Conservation (phyloP, 1,140 invertebrate species). For the Trichonephila inaurata region DNA sequence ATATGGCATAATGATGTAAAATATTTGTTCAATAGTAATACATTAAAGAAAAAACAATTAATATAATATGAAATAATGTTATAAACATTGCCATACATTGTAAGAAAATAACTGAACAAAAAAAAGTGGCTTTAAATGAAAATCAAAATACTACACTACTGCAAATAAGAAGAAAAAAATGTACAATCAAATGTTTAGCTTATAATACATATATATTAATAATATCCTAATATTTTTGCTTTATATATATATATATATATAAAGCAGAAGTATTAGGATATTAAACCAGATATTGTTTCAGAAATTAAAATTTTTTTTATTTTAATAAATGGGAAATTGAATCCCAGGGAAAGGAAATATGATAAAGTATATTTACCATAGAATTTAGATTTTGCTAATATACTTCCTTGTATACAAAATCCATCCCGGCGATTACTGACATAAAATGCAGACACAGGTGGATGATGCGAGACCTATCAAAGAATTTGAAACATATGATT, state of each 20-base stretch:
- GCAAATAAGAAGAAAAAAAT: not conserved
- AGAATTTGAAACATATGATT: constrained; percentile 31
- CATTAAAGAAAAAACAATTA: not conserved
- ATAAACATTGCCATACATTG: not conserved
- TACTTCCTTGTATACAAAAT: constrained; percentile 93
- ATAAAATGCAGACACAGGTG: constrained; percentile 96
- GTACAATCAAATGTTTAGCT: not conserved
- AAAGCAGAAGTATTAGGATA: no score
- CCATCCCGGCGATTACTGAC: constrained; percentile 96
- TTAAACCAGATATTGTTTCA: not conserved
- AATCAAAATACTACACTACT: not conserved
- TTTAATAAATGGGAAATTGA: not conserved
- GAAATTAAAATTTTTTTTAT: not conserved
- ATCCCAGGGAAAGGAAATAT: not conserved
- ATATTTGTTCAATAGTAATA: not conserved
- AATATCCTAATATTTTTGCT: no score
- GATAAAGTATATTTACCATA: constrained; percentile 86
- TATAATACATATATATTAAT: not conserved
- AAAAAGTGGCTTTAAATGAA: not conserved
- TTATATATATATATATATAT: no score
- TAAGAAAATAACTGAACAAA: not conserved
- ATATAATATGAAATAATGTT: not conserved
- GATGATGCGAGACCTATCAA: constrained; percentile 93
- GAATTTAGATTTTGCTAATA: constrained; percentile 96
- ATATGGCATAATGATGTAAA: not conserved